Evolutionary conservation across 2,113 vertebrate species (phyloP), one percentile per base, ranked within the genome.

Genomic region (Ptyas mucosa): DNA sequence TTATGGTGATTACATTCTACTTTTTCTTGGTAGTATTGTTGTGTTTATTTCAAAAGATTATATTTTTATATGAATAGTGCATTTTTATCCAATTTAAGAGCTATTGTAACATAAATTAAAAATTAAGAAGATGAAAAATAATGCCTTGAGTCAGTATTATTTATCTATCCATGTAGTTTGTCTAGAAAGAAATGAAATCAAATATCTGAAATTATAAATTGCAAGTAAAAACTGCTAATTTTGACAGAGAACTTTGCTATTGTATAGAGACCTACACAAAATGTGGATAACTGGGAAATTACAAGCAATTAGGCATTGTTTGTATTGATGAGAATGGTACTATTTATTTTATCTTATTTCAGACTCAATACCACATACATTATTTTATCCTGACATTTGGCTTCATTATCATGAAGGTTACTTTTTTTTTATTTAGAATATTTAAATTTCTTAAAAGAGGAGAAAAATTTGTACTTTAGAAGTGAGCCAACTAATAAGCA

Each of bases 31-130:
- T 18, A 92, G 54, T 53, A 52, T 91, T 14, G 54, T 93, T 86
- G 2, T 23, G 69, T 10, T 52, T 95, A 93, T 85, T 94, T 2
- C 92, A 69, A 26, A 23, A 92, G 46, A 88, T 95, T 95, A 94
- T 94, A 95, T 24, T 85, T 87, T 57, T 88, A 88, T 52, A 39
- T 55, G 90, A 23, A 34, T 93, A 57, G 8, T 91, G 89, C 11
- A 92, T 89, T 94, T 90, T 94, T 11, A 24, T 20, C 54, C 39
- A 88, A 1, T 93, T 93, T 95, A 92, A 94, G 95, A 91, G 93
- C 6, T 87, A 93, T 86, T 89, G 75, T 49, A 55, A 94, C 34
- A 94, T 75, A 94, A 93, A 89, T 23, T 93, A 11, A 39, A 34
- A 34, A 93, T 94, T n/a, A 2, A n/a, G 5, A 89, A 0, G 85